Evolutionary conservation across 2,888 invertebrate species (phyloP).

Genomic region (Halocaridina rubra): DNA sequence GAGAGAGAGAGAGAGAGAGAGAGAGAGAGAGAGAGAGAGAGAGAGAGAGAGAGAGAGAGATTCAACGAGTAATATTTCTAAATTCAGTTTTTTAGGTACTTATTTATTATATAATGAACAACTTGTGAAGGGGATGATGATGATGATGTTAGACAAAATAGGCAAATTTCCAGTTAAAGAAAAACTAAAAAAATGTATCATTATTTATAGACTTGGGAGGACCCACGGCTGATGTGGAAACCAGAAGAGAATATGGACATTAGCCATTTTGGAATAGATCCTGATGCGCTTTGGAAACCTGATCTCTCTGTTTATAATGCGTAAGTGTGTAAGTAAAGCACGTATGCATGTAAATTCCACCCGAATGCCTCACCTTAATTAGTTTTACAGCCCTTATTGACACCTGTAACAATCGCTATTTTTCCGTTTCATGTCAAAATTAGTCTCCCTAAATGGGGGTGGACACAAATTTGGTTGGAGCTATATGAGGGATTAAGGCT

Average conservation of each 20-base stretch:
- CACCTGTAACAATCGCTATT: too few species aligned
- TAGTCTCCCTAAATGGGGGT: too few species aligned
- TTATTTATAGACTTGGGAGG: background rate
- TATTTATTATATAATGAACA: background rate
- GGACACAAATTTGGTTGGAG: too few species aligned
- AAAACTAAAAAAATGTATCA: background rate
- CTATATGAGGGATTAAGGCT: too few species aligned
- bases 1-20: too few species aligned
- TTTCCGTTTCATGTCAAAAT: too few species aligned
- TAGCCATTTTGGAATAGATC: background rate
- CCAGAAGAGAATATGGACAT: background rate
- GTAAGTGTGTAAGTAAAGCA: too few species aligned
- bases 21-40: too few species aligned
- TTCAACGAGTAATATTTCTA: background rate
- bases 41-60: background rate
- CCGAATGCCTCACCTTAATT: too few species aligned
- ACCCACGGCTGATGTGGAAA: background rate
- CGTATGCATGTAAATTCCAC: too few species aligned
- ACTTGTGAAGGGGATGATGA: background rate
- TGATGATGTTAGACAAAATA: background rate
- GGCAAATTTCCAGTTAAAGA: background rate
- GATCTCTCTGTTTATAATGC: background rate
- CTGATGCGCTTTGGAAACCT: background rate
- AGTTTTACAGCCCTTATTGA: too few species aligned
- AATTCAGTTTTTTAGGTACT: background rate